Percentiles rank a stretch among this genome's conserved stretches.
Evolutionary conservation across 2,888 invertebrate genomes (phyloP).

Genomic region (Pristionchus arcanus): DNA sequence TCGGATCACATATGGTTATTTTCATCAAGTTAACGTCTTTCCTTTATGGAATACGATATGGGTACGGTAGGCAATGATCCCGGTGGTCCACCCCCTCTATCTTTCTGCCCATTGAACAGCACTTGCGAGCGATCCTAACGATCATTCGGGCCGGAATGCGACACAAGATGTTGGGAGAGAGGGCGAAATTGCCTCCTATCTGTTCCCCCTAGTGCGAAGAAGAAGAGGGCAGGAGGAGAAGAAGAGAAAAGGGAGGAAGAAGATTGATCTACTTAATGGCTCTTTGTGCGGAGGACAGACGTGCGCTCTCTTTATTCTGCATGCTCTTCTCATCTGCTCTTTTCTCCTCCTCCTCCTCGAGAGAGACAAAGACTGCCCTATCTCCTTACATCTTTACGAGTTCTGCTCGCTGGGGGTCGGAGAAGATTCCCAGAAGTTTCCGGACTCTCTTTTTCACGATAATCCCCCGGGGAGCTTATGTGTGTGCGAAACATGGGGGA

Average conservation of each 20-base stretch:
- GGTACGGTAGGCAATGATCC: not conserved
- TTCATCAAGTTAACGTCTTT: not conserved
- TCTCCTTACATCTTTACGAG: slow-evolving; percentile 22
- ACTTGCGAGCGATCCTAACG: slow-evolving; percentile 1
- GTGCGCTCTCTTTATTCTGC: not conserved
- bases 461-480: slow-evolving; percentile 7
- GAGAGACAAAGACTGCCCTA: slow-evolving; percentile 29
- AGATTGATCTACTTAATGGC: slow-evolving; percentile 27
- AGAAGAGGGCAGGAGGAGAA: not conserved
- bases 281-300: not conserved
- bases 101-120: not conserved
- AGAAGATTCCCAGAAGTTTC: slow-evolving; percentile 20
- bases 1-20: no score
- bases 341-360: not conserved
- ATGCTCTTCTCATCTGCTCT: not conserved
- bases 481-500: not conserved
- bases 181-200: slow-evolving; percentile 21
- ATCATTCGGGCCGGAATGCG: slow-evolving; percentile 27
- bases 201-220: slow-evolving; percentile 28
- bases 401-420: slow-evolving; percentile 28
- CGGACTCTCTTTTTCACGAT: not conserved
- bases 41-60: not conserved
- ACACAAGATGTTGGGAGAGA: not conserved
- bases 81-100: not conserved
- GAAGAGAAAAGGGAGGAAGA: not conserved